A percentile compares a stretch with the other conserved stretches of the same genome.
Evolutionary conservation across 30 jellyfish, hydroid and myxozoan species (phyloP).

Genomic region (Nemopilema nomurai): DNA sequence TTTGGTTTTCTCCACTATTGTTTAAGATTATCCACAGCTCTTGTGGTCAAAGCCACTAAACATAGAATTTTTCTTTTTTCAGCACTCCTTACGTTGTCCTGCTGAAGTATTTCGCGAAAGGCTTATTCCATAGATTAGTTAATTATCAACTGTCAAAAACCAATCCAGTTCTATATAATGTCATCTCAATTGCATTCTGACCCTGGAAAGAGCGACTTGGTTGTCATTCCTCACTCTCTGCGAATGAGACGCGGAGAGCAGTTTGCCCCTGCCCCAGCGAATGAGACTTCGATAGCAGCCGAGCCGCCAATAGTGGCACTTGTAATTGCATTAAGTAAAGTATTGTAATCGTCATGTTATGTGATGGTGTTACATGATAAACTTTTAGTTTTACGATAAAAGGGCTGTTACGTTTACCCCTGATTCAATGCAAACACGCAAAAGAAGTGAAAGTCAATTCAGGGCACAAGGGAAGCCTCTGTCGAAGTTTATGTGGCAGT

Average conservation of each 20-base stretch:
- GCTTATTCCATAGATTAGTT: not conserved
- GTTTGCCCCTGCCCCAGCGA: not conserved
- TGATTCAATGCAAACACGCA: too few species aligned
- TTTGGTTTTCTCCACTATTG: not conserved
- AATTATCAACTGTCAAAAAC: not conserved
- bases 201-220: not conserved
- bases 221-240: too few species aligned
- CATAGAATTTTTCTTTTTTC: not conserved
- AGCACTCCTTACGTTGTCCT: not conserved
- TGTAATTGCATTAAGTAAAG: not conserved
- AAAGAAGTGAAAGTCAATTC: too few species aligned
- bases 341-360: not conserved
- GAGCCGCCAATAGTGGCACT: too few species aligned
- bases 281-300: not conserved
- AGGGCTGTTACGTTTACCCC: too few species aligned
- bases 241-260: not conserved
- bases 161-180: not conserved
- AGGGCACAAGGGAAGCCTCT: too few species aligned
- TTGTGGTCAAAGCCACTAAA: not conserved
- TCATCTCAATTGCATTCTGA: not conserved
- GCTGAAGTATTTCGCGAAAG: not conserved
- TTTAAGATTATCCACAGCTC: not conserved
- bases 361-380: not conserved
- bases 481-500: too few species aligned
- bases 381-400: too few species aligned